Base-by-base conservation (phyloP, 2,888 invertebrate species). In the Acleris holmiana region DNA sequence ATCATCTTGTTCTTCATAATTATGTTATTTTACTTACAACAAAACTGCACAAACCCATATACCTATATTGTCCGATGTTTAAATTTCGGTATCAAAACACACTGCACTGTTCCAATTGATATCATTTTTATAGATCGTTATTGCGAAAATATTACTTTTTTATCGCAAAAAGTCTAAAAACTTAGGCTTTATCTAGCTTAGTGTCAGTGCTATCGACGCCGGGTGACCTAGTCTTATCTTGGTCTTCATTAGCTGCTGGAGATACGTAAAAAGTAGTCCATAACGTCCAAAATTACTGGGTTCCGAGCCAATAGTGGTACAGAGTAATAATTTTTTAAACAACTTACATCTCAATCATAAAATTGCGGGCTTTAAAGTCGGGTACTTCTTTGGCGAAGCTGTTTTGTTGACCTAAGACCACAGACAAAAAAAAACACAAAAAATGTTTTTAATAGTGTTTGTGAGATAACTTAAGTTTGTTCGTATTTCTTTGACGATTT, bases 151-250 rank as follows among this genome's bases (percentile, higher is more conserved):
- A 58, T 64, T 59, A 55, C 65, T 21, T 55, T 40, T 59, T 67
- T 67, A 67, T 67, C 67, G 50, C 35, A 35, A 15, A 73, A 80
- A 76, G 80, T 83, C 84, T 86, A 84, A 86, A 84, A 77, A 79
- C 76, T 84, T 84, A 80, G 77, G 73, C 74, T 73, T 79, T 82
- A 79, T 81, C 80, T 79, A 79, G 79, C 73, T 75, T 74, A 75
- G 79, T 76, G 79, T 78, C 80, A 73, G 40, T 48, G 75, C 73
- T 78, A 73, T 73, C 77, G 69, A 64, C 69, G 67, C 62, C 69
- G 61, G 41, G 49, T 69, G 78, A 77, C 76, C 76, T 73, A 76
- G 67, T 13, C 73, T 73, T 72, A 72, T 62, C 47, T 55, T 29
- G 40, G 62, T 65, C 61, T 69, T 69, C 55, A 67, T 67, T 66